Evolutionary conservation across 2,888 invertebrate species (phyloP).

Genomic region (Rapana venosa): DNA sequence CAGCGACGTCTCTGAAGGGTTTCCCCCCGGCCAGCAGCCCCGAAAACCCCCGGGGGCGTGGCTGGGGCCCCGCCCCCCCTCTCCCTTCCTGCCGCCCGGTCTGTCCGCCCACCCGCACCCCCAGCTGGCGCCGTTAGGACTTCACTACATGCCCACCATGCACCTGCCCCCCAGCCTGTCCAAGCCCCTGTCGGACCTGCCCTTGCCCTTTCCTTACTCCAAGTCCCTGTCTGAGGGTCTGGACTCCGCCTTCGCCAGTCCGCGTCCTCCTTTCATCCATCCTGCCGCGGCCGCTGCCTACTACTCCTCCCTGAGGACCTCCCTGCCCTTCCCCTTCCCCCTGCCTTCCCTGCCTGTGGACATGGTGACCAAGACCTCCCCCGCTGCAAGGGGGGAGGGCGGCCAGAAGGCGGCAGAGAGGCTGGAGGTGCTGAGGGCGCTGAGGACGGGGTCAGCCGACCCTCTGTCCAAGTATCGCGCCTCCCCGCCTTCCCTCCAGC

Average conservation of each 20-base stretch:
- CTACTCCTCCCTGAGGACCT: conserved; percentile 14
- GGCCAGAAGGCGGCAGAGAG: conserved; percentile 12
- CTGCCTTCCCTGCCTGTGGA: neutral
- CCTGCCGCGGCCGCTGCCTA: conserved; percentile 21
- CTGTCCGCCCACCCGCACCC: neutral
- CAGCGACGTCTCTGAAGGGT: neutral
- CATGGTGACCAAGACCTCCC: neutral
- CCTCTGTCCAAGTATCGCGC: conserved; percentile 19
- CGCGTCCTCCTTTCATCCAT: neutral
- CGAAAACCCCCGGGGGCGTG: conserved; percentile 11
- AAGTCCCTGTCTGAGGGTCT: conserved; percentile 25
- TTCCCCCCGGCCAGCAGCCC: conserved; percentile 18
- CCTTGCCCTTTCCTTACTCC: neutral
- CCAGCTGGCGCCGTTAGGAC: conserved; percentile 1
- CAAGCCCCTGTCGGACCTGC: conserved; percentile 2
- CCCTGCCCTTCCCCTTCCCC: conserved; percentile 26
- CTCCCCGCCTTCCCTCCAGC: neutral
- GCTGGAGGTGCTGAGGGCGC: conserved; percentile 11
- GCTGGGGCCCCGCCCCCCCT: conserved; percentile 1
- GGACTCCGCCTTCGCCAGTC: conserved; percentile 15
- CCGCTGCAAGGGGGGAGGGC: neutral
- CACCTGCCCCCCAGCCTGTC: neutral
- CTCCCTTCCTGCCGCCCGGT: neutral
- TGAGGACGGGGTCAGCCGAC: neutral
- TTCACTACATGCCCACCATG: conserved; percentile 31